These are phyloP conservation scores for Phaethon lepturus DNA, from an alignment of 2,113 vertebrate genomes.

Conservation along the genomic window DNA sequence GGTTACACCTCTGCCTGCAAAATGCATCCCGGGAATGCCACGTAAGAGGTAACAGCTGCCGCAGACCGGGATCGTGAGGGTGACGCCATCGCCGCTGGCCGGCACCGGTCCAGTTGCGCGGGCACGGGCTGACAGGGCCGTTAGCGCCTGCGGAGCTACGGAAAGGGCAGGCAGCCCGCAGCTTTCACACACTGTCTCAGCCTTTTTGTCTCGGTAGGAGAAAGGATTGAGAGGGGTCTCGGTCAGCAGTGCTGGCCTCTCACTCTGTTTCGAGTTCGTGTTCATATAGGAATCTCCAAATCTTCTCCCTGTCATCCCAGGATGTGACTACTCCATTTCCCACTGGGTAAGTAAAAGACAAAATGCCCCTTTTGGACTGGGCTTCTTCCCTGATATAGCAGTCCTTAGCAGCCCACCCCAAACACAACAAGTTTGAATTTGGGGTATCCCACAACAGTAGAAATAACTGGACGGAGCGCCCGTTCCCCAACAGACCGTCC, in stretches of 20 bases:
- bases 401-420: neutral
- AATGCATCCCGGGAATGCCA: constrained; percentile 41
- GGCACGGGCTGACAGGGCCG: constrained; percentile 58
- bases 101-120: constrained; percentile 61
- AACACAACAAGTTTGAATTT: neutral
- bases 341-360: constrained; percentile 14
- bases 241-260: constrained; percentile 46
- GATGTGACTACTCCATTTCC: constrained; percentile 24
- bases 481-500: constrained; percentile 63
- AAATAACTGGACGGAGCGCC: neutral
- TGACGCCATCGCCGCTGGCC: constrained; percentile 53
- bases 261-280: constrained; percentile 39
- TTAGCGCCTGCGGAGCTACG: constrained; percentile 45
- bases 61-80: constrained; percentile 39
- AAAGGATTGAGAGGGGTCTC: constrained; percentile 53
- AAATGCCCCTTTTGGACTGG: neutral
- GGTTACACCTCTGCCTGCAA: constrained; percentile 60
- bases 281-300: constrained; percentile 46
- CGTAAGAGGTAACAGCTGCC: constrained; percentile 58
- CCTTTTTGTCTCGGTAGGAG: constrained; percentile 42
- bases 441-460: constrained; percentile 28
- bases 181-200: constrained; percentile 63
- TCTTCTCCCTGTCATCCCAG: constrained; percentile 55
- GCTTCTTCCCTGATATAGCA: constrained; percentile 28
- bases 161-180: constrained; percentile 64